Conservation (phyloP, 2,888 invertebrate species). For the Trichogramma evanescens region DNA sequence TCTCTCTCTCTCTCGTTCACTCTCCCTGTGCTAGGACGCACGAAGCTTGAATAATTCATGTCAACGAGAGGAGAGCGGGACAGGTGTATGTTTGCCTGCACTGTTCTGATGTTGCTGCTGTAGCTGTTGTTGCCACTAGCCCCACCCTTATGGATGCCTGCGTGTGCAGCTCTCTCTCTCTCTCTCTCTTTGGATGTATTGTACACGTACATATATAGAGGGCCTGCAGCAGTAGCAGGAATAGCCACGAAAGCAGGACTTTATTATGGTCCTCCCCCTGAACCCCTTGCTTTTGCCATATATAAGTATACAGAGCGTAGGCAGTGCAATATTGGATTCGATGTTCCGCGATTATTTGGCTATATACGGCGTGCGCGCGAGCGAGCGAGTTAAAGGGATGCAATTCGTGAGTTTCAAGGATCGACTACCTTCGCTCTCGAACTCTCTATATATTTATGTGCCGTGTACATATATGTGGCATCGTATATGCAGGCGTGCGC, state of each 20-base stretch:
- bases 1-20: too few relatives aligned
- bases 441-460: too few relatives aligned
- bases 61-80: not conserved
- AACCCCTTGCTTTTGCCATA: too few relatives aligned
- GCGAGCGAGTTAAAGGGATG: too few relatives aligned
- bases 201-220: not conserved
- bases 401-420: too few relatives aligned
- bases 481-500: too few relatives aligned
- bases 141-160: not conserved
- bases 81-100: conserved; percentile 3
- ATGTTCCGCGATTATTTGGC: not conserved
- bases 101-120: too few relatives aligned
- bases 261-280: conserved; percentile 11
- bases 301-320: too few relatives aligned
- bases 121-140: too few relatives aligned
- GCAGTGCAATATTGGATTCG: conserved; percentile 17
- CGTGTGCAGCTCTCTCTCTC: not conserved
- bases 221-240: not conserved
- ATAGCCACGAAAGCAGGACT: conserved; percentile 1
- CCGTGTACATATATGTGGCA: too few relatives aligned
- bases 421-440: too few relatives aligned
- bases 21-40: not conserved
- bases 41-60: conserved; percentile 19
- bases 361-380: not conserved
- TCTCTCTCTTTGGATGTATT: too few relatives aligned